A percentile compares a stretch with the other conserved stretches of the same genome.
Evolutionary conservation across 2,113 vertebrate genomes (phyloP).

Genomic region (Rhadina sibilatrix): DNA sequence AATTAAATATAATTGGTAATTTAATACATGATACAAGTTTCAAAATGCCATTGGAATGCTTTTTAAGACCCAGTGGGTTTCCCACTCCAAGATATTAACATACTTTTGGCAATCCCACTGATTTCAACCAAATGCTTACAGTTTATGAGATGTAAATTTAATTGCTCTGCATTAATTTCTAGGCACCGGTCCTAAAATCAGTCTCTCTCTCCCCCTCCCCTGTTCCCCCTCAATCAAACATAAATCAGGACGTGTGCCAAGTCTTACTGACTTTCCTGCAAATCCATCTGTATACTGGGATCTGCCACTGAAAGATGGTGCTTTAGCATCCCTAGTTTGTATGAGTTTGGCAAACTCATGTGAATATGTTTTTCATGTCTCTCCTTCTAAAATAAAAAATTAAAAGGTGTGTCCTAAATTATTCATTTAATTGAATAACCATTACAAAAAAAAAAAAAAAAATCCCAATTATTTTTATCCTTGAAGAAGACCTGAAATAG

Average conservation of each 20-base stretch:
- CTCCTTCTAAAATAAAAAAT: not conserved
- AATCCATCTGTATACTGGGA: constrained; percentile 52
- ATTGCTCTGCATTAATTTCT: constrained; percentile 69
- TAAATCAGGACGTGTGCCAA: constrained; percentile 58
- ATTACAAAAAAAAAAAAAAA: not conserved
- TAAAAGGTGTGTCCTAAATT: not conserved
- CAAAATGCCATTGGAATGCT: constrained; percentile 12
- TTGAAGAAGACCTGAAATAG: not conserved
- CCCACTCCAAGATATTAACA: constrained; percentile 31
- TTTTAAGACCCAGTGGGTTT: constrained; percentile 27
- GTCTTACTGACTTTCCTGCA: constrained; percentile 39
- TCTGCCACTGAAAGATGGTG: constrained; percentile 56
- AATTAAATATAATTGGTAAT: constrained; percentile 5
- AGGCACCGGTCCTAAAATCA: constrained; percentile 63
- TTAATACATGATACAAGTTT: not conserved
- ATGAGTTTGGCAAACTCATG: constrained; percentile 11
- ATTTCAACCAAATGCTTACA: constrained; percentile 61
- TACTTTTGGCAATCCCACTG: constrained; percentile 47
- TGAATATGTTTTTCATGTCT: not conserved
- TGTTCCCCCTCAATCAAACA: constrained; percentile 54
- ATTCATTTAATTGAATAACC: not conserved
- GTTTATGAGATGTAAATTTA: constrained; percentile 68
- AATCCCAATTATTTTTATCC: not conserved
- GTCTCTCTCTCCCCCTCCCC: constrained; percentile 44
- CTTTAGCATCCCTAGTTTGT: constrained; percentile 8